A percentile compares a stretch with the other conserved stretches of the same genome.
Evolutionary conservation across 1,140 invertebrate genomes (phyloP).

Genomic region (Scaptodrosophila lebanonensis): DNA sequence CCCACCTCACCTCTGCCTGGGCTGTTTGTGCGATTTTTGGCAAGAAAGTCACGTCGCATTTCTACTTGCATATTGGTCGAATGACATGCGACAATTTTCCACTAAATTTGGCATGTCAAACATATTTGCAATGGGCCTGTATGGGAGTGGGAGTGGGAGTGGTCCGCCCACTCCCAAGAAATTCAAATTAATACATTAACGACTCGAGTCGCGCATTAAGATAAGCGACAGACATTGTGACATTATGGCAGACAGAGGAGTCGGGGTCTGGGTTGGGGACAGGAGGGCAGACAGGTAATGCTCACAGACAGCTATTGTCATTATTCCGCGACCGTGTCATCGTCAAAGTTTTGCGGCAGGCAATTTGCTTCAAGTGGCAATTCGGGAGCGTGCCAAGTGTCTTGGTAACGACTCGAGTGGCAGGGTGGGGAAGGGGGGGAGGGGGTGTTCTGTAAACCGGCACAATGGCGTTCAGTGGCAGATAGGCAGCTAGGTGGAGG

Average conservation of each 20-base stretch:
- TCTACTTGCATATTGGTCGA: constrained; percentile 61
- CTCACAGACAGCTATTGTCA: constrained; percentile 43
- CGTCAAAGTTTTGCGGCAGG: constrained; percentile 49
- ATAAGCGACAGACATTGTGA: constrained; percentile 21
- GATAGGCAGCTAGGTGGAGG: constrained; percentile 5
- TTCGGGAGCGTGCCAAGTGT: constrained; percentile 71
- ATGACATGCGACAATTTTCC: constrained; percentile 73
- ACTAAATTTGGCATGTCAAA: constrained; percentile 72
- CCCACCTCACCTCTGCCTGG: neutral
- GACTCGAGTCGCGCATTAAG: constrained; percentile 13
- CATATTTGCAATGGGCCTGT: constrained; percentile 43
- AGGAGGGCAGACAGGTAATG: constrained; percentile 49
- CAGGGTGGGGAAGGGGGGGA: constrained; percentile 14
- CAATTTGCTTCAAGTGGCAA: constrained; percentile 68
- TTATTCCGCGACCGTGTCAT: constrained; percentile 46
- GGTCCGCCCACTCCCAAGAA: constrained; percentile 30
- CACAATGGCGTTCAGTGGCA: neutral
- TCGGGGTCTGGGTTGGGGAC: neutral
- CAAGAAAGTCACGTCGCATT: constrained; percentile 60
- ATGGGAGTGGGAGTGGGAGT: too few relatives aligned
- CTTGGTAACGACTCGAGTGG: constrained; percentile 49
- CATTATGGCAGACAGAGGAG: neutral
- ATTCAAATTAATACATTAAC: constrained; percentile 73
- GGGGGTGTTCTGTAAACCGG: constrained; percentile 10
- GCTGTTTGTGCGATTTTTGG: constrained; percentile 51